Base-by-base conservation (phyloP, 2,113 vertebrate genomes). In the Catagonus wagneri region DNA sequence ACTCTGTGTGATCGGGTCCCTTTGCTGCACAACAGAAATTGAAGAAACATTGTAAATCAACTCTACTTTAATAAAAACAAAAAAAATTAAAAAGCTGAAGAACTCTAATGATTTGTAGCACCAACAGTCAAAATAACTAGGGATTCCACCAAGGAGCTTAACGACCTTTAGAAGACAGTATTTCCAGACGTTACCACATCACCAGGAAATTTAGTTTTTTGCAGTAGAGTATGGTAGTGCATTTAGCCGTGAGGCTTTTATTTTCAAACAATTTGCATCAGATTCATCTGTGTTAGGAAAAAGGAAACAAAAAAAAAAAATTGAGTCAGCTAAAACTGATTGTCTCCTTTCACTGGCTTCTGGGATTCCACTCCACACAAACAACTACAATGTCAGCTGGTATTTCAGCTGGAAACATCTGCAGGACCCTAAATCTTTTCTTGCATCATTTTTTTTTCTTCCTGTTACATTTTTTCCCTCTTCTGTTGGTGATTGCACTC, bases 251-350 rank as follows among this genome's bases (percentile, higher is more conserved):
- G 75, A 93, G 89, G 15, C 94, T 97, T n/a, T 96, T 97, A 97
- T 96, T 97, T 97, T 97, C 96, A 97, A 97, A 97, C 96, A 97
- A 97, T 98, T 97, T 98, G 63, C 89, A 96, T 94, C 83, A 36
- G 61, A 97, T 97, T 97, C 90, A 97, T 96, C 95, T 93, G 68
- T 89, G 95, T 93, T 96, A 95, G 95, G 93, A 97, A 97, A 97
- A 89, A 89, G 72, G 93, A 95, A 94, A 97, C 94, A 88, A 97
- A 97, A 97, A 97, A 97, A 97, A 97, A 89, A 93, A 75, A 56
- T 52, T 95, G 94, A 97, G 95, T 97, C 97, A 98, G 97, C 97
- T 96, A 94, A 94, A 97, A 96, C 75, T 97, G 97, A 97, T 97
- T 98, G 85, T 97, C 65, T 93, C 94, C 78, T 97, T 97, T 97